Conservation (phyloP, 2,113 vertebrate genomes). For the Brachypteracias leptosomus region DNA sequence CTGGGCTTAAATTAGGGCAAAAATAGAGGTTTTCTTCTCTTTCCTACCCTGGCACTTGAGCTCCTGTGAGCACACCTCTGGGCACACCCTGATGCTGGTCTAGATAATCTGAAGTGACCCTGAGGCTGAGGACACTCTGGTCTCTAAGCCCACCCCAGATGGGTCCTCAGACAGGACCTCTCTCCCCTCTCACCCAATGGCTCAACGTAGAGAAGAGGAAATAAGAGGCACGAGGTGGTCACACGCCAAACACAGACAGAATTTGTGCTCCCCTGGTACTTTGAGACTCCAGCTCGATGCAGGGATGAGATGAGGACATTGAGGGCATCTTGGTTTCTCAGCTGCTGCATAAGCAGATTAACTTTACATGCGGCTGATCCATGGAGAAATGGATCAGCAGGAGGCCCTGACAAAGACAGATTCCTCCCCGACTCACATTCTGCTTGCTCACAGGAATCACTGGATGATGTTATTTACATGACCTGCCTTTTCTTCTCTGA, state of each 20-base stretch:
- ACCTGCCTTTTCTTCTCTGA: neutral
- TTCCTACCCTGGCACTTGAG: rapidly evolving
- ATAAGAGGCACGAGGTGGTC: neutral
- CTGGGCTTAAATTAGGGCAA: neutral
- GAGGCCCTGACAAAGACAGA: constrained; percentile 40
- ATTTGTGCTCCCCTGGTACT: neutral
- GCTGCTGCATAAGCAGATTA: constrained; percentile 63
- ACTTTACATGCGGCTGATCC: constrained; percentile 18
- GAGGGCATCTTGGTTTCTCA: constrained; percentile 28
- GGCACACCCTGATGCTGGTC: neutral
- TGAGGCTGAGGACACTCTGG: neutral
- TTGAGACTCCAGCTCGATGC: neutral
- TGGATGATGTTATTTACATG: neutral
- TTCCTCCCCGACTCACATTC: constrained; percentile 36
- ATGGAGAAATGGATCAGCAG: constrained; percentile 41
- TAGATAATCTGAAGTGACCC: neutral
- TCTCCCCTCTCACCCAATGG: neutral
- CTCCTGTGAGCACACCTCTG: neutral
- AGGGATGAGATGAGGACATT: constrained; percentile 26
- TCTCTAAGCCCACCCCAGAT: neutral
- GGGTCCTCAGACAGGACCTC: neutral
- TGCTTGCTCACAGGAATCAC: constrained; percentile 50
- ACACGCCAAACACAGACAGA: rapidly evolving
- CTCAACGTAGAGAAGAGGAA: neutral
- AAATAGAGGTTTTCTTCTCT: neutral